These are phyloP conservation scores for Polyommatus iphigenia DNA, from an alignment of 2,888 invertebrate genomes.

Conservation along the genomic window DNA sequence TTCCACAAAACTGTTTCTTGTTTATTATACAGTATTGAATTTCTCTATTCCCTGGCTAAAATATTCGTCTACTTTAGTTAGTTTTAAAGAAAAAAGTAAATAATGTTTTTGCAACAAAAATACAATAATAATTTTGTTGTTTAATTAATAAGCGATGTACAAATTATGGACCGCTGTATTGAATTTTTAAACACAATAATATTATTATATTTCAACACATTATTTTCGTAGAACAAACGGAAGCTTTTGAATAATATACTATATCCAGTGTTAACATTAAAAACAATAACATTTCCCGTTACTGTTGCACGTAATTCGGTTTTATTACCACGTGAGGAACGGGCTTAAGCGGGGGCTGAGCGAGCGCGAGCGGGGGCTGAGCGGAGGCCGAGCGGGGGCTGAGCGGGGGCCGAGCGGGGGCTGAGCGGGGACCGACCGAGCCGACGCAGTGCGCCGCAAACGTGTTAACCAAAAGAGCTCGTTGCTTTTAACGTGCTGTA, in stretches of 20 bases:
- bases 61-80: not conserved
- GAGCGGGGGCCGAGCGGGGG: not conserved
- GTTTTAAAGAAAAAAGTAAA: not conserved
- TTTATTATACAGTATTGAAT: not conserved
- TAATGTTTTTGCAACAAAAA: not conserved
- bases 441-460: constrained; percentile 32
- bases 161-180: not conserved
- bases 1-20: not conserved
- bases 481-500: constrained; percentile 37
- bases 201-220: not conserved
- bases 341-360: not conserved
- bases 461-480: constrained; percentile 42
- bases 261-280: constrained; percentile 34
- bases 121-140: not conserved
- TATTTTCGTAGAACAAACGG: not conserved
- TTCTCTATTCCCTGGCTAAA: not conserved
- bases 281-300: constrained; percentile 5
- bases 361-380: not conserved
- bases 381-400: not conserved
- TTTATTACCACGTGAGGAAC: not conserved
- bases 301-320: constrained; percentile 15
- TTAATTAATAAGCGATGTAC: not conserved
- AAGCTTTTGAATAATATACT: constrained; percentile 7
- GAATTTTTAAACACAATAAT: not conserved
- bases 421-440: not conserved